phyloP scores from a whole-genome alignment of 2,888 invertebrate genomes.

The Nomada fucata region DNA sequence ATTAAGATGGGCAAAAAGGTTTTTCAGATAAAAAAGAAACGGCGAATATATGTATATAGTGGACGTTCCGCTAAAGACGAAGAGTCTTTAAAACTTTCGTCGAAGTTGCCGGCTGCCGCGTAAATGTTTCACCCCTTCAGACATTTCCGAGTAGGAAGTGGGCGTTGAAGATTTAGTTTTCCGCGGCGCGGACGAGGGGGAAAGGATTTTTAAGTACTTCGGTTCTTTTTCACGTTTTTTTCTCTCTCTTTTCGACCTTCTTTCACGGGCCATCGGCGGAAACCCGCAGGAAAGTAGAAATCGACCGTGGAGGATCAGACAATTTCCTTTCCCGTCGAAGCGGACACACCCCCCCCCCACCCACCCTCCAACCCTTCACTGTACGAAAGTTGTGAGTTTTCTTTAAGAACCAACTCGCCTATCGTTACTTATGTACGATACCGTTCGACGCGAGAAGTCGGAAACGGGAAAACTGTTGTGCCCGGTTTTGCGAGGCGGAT shows the following conservation, averaged over 20 bases:
- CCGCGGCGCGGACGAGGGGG: constrained; percentile 23
- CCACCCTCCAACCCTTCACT: too few relatives aligned
- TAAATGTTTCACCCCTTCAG: constrained; percentile 49
- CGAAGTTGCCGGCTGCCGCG: constrained; percentile 39
- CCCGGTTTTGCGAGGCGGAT: background rate
- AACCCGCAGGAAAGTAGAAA: constrained; percentile 60
- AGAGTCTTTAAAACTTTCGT: constrained; percentile 50
- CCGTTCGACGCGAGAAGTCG: background rate
- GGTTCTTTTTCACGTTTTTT: background rate
- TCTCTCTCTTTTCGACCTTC: background rate
- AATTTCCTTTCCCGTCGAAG: constrained; percentile 47
- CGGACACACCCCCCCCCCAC: background rate
- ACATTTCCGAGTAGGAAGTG: constrained; percentile 58
- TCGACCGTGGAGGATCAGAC: constrained; percentile 56
- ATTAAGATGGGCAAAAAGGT: constrained; percentile 11
- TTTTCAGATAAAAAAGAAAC: background rate
- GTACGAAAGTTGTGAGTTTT: constrained; percentile 36
- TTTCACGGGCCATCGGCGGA: constrained; percentile 32
- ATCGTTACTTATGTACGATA: constrained; percentile 23
- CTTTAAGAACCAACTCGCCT: constrained; percentile 31
- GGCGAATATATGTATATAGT: background rate
- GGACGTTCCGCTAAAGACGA: constrained; percentile 13
- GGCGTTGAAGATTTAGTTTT: constrained; percentile 59
- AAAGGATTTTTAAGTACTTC: constrained; percentile 65
- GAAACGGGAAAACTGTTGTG: background rate